phyloP scores from a whole-genome alignment of 2,888 invertebrate species.

The Thymelicus lineola region DNA sequence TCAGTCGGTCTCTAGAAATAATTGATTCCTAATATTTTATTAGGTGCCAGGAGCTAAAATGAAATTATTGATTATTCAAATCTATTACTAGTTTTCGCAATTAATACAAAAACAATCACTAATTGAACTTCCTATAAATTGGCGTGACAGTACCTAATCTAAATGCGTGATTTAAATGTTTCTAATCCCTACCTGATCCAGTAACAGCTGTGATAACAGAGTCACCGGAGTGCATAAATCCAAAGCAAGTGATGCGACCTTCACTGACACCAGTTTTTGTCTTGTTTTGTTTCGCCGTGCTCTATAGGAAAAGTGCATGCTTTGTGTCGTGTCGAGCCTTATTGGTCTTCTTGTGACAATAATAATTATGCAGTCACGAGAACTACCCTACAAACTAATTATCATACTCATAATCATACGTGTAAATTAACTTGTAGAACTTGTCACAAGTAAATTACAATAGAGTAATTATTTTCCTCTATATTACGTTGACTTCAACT shows the following conservation, averaged over 20 bases:
- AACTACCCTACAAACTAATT: slow-evolving; percentile 47
- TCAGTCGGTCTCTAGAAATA: too few relatives aligned
- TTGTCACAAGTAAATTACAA: not conserved
- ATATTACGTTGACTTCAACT: not conserved
- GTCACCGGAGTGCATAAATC: slow-evolving; percentile 16
- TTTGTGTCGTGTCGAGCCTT: slow-evolving; percentile 38
- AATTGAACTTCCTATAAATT: not conserved
- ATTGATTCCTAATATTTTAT: too few relatives aligned
- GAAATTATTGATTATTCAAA: too few relatives aligned
- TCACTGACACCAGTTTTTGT: slow-evolving; percentile 39
- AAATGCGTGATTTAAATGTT: slow-evolving; percentile 4
- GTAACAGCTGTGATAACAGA: too few relatives aligned
- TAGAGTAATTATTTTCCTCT: not conserved
- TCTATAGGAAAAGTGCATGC: slow-evolving; percentile 41
- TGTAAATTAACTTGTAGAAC: slow-evolving; percentile 4
- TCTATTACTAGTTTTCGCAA: too few relatives aligned
- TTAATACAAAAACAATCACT: too few relatives aligned
- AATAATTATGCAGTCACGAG: slow-evolving; percentile 53
- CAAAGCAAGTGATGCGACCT: slow-evolving; percentile 31
- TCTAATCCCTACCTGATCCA: slow-evolving; percentile 14
- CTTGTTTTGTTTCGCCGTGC: slow-evolving; percentile 36
- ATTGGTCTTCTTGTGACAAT: slow-evolving; percentile 42
- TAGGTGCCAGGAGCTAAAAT: too few relatives aligned
- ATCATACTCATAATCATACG: slow-evolving; percentile 47
- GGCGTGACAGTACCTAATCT: not conserved